Base-by-base conservation (phyloP, 2,888 invertebrate species). In the Troglohyphantes excavatus region DNA sequence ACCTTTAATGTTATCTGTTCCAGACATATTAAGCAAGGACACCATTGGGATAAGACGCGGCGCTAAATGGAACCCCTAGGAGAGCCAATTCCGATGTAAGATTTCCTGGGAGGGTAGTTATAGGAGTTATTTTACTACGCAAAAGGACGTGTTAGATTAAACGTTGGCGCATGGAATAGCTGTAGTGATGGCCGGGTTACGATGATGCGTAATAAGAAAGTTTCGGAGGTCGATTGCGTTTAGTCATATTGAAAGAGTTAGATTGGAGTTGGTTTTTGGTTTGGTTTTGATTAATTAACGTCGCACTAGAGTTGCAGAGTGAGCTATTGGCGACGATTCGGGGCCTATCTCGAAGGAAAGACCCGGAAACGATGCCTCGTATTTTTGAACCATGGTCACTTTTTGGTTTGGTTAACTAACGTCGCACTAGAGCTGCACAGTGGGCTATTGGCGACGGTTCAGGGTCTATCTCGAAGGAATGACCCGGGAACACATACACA, bases 21-120 rank as follows among this genome's bases (percentile, higher is more conserved):
- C 65, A n/a, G 65, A 59, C 33, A 61, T 75, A 75, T 59, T 17
- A 75, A 61, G 75, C 75, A 21, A 17, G 59, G 61, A 59, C 29
- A 29, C 59, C 21, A 21, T 6, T 23, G 26, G 72, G 11, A 21
- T 21, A 13, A 21, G 11, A 21, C 13, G 27, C 0, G 26, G 26
- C 21, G 65, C 23, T 65, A 43, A 26, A 78, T 78, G 23, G 65
- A 78, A 19, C 78, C 65, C 78, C 23, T 26, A 78, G 78, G 78
- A 78, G n/a, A 21, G 2, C 43, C 43, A 43, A 26, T 26, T 39
- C n/a, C 13, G 65, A 65, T 43, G 65, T 65, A 39, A 78, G 78
- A 78, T 78, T 78, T 78, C 78, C 78, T 78, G 9, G 11, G 78
- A 65, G 78, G 33, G 65, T 43, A 26, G 63, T 78, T 78, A 65